Base-by-base conservation (phyloP, 1,140 invertebrate genomes). In the Reticulitermes speratus region DNA sequence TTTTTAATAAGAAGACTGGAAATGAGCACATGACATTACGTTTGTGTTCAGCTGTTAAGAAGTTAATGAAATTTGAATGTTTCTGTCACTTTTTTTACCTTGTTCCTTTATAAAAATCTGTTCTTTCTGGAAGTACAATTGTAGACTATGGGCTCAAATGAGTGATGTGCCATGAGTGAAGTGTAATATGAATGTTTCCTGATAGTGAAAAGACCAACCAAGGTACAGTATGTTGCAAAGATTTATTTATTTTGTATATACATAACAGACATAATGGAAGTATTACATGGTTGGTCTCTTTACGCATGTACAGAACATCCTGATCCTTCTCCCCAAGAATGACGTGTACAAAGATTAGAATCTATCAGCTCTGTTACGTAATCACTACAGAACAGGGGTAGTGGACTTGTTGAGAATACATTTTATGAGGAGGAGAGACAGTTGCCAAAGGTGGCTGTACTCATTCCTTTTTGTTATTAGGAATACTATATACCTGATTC, bases 201-300 rank as follows among this genome's bases (percentile, higher is more conserved):
- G 25, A 30, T 75, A 65, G 65, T 75, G n/a, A 75, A 75, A 75
- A 75, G 65, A 75, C 65, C 82, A 48, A 52, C 44, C 65, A 83
- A 84, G 85, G 83, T 88, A 85, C 52, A 81, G 59, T 86, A 75
- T 75, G 65, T 75, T 75, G 65, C 82, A 86, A 32, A 86, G 84
- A 88, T 85, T 75, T 87, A 87, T 87, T 87, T 87, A 87, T 87
- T 87, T 87, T 88, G 85, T 88, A 88, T 88, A 88, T 88, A 87
- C 14, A 45, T 82, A 65, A 86, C 45, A 75, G 30, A 75, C 65
- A 75, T 75, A 48, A 87, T 84, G 85, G 38, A 87, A 84, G 75
- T 83, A 88, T 87, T 87, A 86, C 69, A 86, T 75, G 52, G 45
- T 87, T 86, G 84, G 65, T 86, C 69, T 87, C 59, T 59, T 86